Evolutionary conservation across 2,888 invertebrate species (phyloP).

Genomic region (Candidula unifasciata): DNA sequence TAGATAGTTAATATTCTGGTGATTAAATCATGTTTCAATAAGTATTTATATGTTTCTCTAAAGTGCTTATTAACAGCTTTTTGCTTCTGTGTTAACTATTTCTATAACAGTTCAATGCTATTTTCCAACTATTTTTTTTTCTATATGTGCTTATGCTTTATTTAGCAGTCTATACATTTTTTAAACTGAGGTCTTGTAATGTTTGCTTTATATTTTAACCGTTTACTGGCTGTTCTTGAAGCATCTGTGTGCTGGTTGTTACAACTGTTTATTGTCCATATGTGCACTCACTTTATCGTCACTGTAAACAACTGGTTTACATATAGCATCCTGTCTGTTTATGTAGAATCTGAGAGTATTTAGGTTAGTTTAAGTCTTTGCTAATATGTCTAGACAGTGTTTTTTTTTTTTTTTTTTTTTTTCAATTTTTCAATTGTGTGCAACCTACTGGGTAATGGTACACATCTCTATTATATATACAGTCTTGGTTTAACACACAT

Average conservation of each 20-base stretch:
- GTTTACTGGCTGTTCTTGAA: neutral
- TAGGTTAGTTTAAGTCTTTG: too few relatives aligned
- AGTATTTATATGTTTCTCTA: neutral
- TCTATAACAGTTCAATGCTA: neutral
- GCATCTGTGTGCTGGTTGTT: neutral
- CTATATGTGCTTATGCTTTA: neutral
- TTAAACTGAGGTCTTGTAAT: neutral
- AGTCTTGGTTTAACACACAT: neutral
- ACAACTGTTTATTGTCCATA: neutral
- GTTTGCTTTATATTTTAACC: conserved; percentile 7
- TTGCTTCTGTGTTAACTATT: neutral
- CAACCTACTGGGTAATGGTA: too few relatives aligned
- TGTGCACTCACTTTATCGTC: too few relatives aligned
- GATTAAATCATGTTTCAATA: neutral
- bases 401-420: too few relatives aligned
- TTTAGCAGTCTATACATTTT: neutral
- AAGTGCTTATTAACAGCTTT: neutral
- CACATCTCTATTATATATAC: too few relatives aligned
- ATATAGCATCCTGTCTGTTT: too few relatives aligned
- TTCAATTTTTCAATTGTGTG: too few relatives aligned
- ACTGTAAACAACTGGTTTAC: too few relatives aligned
- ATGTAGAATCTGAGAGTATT: too few relatives aligned
- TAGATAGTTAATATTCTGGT: neutral
- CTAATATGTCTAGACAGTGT: too few relatives aligned
- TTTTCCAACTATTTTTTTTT: neutral